Percentiles rank a stretch among this genome's conserved stretches.
phyloP scores from a whole-genome alignment of 2,888 invertebrate genomes.

The Altica lythri region DNA sequence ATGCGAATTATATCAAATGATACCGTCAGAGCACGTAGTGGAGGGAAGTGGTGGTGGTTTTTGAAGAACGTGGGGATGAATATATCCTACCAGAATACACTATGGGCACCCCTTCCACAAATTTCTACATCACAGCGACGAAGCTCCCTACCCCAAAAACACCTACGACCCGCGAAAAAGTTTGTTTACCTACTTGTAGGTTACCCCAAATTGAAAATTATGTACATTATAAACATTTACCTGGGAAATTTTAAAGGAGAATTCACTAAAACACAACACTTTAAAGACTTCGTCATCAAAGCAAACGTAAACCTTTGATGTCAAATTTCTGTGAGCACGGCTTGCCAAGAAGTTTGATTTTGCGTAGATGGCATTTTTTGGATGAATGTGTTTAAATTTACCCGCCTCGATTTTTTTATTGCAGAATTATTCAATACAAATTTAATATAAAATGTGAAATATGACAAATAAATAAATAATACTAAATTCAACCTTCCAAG shows the following conservation, averaged over 20 bases:
- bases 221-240: conserved; percentile 38
- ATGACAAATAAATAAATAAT: no score
- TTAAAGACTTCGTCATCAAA: conserved; percentile 51
- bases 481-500: no score
- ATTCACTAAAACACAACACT: conserved; percentile 40
- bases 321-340: conserved; percentile 45
- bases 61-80: conserved; percentile 59
- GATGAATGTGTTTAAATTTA: conserved; percentile 38
- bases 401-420: no score
- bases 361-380: conserved; percentile 49
- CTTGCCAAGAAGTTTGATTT: conserved; percentile 44
- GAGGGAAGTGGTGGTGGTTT: conserved; percentile 57
- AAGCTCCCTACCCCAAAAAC: conserved; percentile 59
- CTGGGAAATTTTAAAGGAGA: conserved; percentile 27
- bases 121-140: conserved; percentile 58
- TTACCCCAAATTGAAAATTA: conserved; percentile 30
- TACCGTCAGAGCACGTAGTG: conserved; percentile 57
- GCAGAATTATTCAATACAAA: no score
- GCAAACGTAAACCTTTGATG: conserved; percentile 43
- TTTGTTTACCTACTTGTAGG: conserved; percentile 48
- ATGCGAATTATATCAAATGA: conserved; percentile 50
- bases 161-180: conserved; percentile 55
- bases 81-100: conserved; percentile 58
- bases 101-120: conserved; percentile 59
- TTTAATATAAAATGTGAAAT: no score